Evolutionary conservation across 35 echinoderm and acorn worm species (phyloP).

Genomic region (Patiria miniata): DNA sequence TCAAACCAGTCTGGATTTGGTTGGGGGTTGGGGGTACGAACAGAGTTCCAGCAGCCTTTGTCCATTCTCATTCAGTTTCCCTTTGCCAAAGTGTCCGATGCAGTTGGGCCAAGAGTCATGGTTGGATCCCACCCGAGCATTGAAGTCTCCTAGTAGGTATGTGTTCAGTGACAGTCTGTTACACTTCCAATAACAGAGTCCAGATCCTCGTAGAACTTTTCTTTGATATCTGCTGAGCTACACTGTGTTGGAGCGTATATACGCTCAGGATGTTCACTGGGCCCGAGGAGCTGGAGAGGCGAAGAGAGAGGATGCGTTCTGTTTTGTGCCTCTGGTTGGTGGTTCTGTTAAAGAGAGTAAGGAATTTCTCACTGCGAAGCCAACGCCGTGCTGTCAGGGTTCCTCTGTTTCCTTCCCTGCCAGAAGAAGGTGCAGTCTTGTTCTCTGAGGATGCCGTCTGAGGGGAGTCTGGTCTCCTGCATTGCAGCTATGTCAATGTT

Average conservation of each 20-base stretch:
- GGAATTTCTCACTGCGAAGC: conserved; percentile 46
- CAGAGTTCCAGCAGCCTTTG: conserved; percentile 51
- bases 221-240: background rate
- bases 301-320: conserved; percentile 3
- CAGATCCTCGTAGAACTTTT: conserved; percentile 42
- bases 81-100: conserved; percentile 12
- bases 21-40: conserved; percentile 16
- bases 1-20: conserved; percentile 20
- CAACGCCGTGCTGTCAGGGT: conserved; percentile 42
- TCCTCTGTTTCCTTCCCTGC: conserved; percentile 41
- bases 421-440: conserved; percentile 59
- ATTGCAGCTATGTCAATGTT: conserved; percentile 65
- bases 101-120: conserved; percentile 18
- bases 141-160: conserved; percentile 21
- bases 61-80: conserved; percentile 44
- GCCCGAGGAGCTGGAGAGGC: conserved; percentile 13
- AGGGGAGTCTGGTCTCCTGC: conserved; percentile 47
- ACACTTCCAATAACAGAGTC: conserved; percentile 25
- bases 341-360: conserved; percentile 17
- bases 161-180: conserved; percentile 33
- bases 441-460: conserved; percentile 17
- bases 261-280: conserved; percentile 40
- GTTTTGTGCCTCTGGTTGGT: background rate
- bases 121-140: conserved; percentile 47
- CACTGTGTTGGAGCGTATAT: conserved; percentile 48